Percentiles rank a stretch among this genome's conserved stretches.
These are phyloP conservation scores for Myripristis jacobus DNA, from an alignment of 2,797 vertebrate species.

Conservation along the genomic window DNA sequence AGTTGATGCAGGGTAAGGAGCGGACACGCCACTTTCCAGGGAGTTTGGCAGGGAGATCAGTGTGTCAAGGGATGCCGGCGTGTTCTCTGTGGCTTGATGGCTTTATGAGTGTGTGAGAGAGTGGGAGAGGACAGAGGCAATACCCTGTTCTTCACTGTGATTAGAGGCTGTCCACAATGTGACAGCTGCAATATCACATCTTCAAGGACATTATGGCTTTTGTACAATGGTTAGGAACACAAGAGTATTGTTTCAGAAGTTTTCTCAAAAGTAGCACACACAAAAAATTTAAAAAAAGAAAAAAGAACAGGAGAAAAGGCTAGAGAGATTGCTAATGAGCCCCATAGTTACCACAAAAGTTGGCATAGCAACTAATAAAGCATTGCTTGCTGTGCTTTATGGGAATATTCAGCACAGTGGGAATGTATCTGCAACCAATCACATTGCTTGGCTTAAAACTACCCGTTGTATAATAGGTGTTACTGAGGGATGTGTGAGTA, in stretches of 20 bases:
- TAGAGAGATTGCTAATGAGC: constrained; percentile 49
- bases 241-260: constrained; percentile 19
- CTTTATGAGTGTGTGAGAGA: constrained; percentile 30
- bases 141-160: constrained; percentile 31
- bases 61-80: constrained; percentile 53
- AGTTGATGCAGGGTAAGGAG: constrained; percentile 65
- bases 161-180: constrained; percentile 11
- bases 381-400: constrained; percentile 36
- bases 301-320: constrained; percentile 33
- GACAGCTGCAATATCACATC: constrained; percentile 24
- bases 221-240: background rate
- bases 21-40: constrained; percentile 65
- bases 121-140: constrained; percentile 14
- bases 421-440: constrained; percentile 45
- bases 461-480: constrained; percentile 54
- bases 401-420: constrained; percentile 56
- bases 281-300: background rate
- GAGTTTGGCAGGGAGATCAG: constrained; percentile 63
- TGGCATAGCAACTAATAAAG: constrained; percentile 58
- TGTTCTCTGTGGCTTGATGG: constrained; percentile 36
- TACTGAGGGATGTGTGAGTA: constrained; percentile 47
- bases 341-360: constrained; percentile 59
- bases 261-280: constrained; percentile 32
- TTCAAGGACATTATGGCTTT: constrained; percentile 33
- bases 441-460: constrained; percentile 51